A percentile compares a stretch with the other conserved stretches of the same genome.
These are phyloP conservation scores for Hyalella azteca DNA, from an alignment of 2,888 invertebrate genomes.

Conservation along the genomic window DNA sequence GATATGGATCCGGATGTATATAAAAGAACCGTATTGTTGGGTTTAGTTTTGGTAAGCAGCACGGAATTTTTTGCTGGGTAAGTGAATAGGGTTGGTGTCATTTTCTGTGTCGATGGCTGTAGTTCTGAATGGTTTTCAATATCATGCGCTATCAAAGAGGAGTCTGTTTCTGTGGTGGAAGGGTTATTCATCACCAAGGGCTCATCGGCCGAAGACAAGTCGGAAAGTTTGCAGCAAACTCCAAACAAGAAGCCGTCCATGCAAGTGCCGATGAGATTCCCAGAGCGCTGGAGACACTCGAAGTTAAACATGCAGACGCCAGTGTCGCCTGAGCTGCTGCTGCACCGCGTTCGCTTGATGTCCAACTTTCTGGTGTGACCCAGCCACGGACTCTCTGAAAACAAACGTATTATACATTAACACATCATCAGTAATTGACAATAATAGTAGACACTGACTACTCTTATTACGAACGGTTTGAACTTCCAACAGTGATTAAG, in stretches of 20 bases:
- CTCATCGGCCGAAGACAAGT: not conserved
- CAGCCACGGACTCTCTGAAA: constrained; percentile 1
- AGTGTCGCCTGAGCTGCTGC: constrained; percentile 66
- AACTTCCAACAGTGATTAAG: no score
- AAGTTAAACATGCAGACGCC: constrained; percentile 94
- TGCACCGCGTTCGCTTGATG: not conserved
- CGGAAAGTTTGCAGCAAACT: constrained; percentile 75
- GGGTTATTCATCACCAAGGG: not conserved
- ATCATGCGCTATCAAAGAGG: not conserved
- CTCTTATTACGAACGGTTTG: no score
- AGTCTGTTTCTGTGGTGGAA: not conserved
- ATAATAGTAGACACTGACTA: no score
- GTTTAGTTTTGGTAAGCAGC: not conserved
- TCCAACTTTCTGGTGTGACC: constrained; percentile 6
- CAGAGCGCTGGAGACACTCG: constrained; percentile 79
- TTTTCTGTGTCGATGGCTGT: not conserved
- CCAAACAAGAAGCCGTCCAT: constrained; percentile 93
- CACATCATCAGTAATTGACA: no score
- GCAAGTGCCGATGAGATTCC: constrained; percentile 85
- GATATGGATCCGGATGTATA: not conserved
- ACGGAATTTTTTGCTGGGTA: not conserved
- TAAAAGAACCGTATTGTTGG: not conserved
- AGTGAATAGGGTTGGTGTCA: no score
- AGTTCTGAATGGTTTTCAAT: not conserved
- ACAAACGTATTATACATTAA: no score